A percentile compares a stretch with the other conserved stretches of the same genome.
These are phyloP conservation scores for Frankliniella intonsa DNA, from an alignment of 2,888 invertebrate species.

Conservation along the genomic window DNA sequence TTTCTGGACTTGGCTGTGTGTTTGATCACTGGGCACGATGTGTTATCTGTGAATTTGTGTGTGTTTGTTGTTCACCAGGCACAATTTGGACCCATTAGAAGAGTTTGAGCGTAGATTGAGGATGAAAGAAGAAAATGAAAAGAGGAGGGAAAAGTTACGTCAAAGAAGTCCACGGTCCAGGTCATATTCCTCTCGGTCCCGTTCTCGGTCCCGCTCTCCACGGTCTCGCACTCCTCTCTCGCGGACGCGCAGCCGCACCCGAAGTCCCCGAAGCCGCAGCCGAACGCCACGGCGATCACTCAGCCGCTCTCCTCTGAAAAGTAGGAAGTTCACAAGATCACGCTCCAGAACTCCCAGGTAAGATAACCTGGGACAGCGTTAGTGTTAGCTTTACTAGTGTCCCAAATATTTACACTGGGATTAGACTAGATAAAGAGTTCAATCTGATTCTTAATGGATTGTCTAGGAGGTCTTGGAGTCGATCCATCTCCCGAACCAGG, in stretches of 20 bases:
- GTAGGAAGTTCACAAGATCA: conserved; percentile 12
- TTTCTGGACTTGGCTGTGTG: neutral
- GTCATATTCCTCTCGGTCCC: neutral
- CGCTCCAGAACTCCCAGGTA: conserved; percentile 17
- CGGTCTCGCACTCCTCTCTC: neutral
- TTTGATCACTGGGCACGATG: conserved; percentile 16
- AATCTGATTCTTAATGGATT: neutral
- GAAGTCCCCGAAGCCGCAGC: neutral
- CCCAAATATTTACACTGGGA: too few species aligned
- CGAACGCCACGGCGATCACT: conserved; percentile 11
- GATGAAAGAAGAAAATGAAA: conserved; percentile 14
- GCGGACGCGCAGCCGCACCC: conserved; percentile 4
- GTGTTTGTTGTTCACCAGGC: conserved; percentile 24
- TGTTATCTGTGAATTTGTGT: conserved; percentile 17
- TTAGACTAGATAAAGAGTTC: too few species aligned
- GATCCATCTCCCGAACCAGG: conserved; percentile 4
- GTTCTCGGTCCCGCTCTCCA: neutral
- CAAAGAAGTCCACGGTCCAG: conserved; percentile 8
- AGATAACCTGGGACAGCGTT: neutral
- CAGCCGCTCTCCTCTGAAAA: conserved; percentile 21
- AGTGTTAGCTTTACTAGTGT: neutral
- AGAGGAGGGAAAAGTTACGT: neutral
- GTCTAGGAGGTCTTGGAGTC: conserved; percentile 17
- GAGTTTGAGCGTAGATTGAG: conserved; percentile 16
- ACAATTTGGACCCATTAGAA: conserved; percentile 22